Base-by-base conservation (phyloP, 2,113 vertebrate species). In the Ariopsis seemanni region DNA sequence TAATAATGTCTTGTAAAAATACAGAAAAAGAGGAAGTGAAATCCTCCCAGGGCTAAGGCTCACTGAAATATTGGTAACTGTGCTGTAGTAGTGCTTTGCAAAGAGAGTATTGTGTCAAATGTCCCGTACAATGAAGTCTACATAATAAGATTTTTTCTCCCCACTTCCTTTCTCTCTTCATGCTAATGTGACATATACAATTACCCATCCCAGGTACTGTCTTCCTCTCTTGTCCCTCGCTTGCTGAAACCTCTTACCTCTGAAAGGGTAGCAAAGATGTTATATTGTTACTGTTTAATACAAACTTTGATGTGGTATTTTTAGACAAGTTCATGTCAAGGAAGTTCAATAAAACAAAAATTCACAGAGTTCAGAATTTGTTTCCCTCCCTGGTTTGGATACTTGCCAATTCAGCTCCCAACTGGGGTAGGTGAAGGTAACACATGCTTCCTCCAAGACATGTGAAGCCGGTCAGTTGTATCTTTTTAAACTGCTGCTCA, bases 1-100 rank as follows among this genome's bases (percentile, higher is more conserved):
- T 87, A 82, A 82, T 86, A 57, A 22, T 52, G 55, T 57, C 78
- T 82, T 72, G 65, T 60, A 22, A 20, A 52, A 86, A 55, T 58
- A n/a, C 12, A 55, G 42, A 7, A 65, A 53, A 6, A 57, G 65
- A 55, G 22, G 12, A 71, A 25, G 22, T 52, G 25, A 67, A n/a
- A 83, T 83, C 65, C 82, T 82, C 25, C 0, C 10, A 63, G 14
- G 55, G 48, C 2, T 52, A 14, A 30, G 17, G 52, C 22, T 81
- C 30, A 20, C 48, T 20, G 42, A 86, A 79, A 48, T 3, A n/a
- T 65, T 55, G 4, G 74, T 18, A 15, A 57, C 42, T 27, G 27
- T 25, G 17, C 62, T 42, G 15, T 42, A 30, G 22, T 62, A 77
- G 5, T 20, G 18, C 17, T 22, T 83, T 48, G 17, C 48, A 52